phyloP scores from a whole-genome alignment of 2,888 invertebrate genomes.

The Arge pagana region DNA sequence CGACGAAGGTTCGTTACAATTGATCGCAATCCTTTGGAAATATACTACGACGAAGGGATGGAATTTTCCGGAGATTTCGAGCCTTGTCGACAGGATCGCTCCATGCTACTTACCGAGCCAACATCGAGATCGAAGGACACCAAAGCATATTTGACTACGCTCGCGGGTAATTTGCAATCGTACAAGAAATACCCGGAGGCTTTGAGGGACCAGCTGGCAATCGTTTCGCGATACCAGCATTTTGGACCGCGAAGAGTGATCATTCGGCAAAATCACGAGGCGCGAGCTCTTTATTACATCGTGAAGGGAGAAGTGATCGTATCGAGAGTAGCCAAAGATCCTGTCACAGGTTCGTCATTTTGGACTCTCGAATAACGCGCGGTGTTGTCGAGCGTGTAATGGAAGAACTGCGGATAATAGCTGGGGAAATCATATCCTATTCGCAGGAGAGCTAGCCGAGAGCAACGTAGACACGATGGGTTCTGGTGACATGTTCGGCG shows the following conservation, averaged over 20 bases:
- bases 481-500: slow-evolving; percentile 69
- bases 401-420: too few relatives aligned
- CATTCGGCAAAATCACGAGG: slow-evolving; percentile 66
- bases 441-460: slow-evolving; percentile 39
- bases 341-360: slow-evolving; percentile 48
- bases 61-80: background rate
- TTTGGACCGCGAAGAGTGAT: slow-evolving; percentile 65
- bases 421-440: background rate
- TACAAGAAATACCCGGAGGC: slow-evolving; percentile 57
- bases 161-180: slow-evolving; percentile 40
- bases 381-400: background rate
- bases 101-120: slow-evolving; percentile 37
- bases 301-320: slow-evolving; percentile 65
- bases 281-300: slow-evolving; percentile 69
- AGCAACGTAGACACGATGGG: slow-evolving; percentile 61
- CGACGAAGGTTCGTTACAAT: too few relatives aligned
- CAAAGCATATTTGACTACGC: slow-evolving; percentile 34
- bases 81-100: slow-evolving; percentile 42
- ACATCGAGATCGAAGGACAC: slow-evolving; percentile 35
- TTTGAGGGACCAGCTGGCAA: slow-evolving; percentile 66
- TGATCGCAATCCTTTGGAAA: too few relatives aligned
- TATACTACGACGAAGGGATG: too few relatives aligned
- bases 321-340: slow-evolving; percentile 62
- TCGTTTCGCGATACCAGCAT: slow-evolving; percentile 66
- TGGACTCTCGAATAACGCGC: background rate